Evolutionary conservation across 2,113 vertebrate species (phyloP).

Genomic region (cattle (Bos taurus)): ARS-UCD2.0 NC_037333.1:11478001-11478500

Average conservation of each 20-base stretch:
- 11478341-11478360: too few relatives aligned
- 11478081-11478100: not conserved
- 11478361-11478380: too few relatives aligned
- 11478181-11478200: not conserved
- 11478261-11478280: not conserved
- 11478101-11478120: not conserved
- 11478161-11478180: not conserved
- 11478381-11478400: too few relatives aligned
- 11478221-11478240: not conserved
- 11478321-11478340: not conserved
- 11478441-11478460: too few relatives aligned
- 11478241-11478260: not conserved
- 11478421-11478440: too few relatives aligned
- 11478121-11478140: not conserved
- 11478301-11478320: not conserved
- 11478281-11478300: not conserved
- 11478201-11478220: not conserved
- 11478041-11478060: not conserved
- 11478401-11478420: too few relatives aligned
- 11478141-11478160: not conserved
- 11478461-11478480: rapidly evolving
- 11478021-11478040: not conserved
- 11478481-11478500: too few relatives aligned
- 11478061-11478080: not conserved
- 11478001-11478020: not conserved